Evolutionary conservation across 2,888 invertebrate genomes (phyloP), one percentile per base, ranked within the genome.

Genomic region (Epistrophe eligans): DNA sequence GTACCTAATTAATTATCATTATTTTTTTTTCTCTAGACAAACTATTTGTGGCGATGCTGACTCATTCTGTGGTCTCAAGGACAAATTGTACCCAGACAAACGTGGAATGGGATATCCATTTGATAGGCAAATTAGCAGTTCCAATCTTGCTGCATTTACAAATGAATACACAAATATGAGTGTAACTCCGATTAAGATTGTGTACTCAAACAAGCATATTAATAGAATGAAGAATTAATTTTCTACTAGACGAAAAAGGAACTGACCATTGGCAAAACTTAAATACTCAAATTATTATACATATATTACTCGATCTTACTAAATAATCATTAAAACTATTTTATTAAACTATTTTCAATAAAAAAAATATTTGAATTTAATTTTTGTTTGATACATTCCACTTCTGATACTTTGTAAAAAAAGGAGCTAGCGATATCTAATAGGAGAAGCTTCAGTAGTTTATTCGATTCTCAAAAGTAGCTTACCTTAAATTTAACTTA

Each of bases 41-140:
- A 90, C 90, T 80, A 76, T 90, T 7, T 96, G 96, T 90, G 94
- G 94, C 90, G 95, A 95, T 91, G 95, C 96, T 0, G 93, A 94
- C 1, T 95, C 95, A 57, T 96, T 95, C 93, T 96, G 96, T 91
- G 96, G 96, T 52, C 93, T 96, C 89, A 94, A 95, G 79, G 95
- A 96, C 91, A 94, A 95, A 83, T 92, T 93, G 84, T 96, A 96
- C 92, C 96, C 96, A 0, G 96, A 96, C 93, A 93, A 92, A 9
- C 94, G 95, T 73, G 90, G 95, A 76, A 96, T 96, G 96, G 96
- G 95, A 52, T 95, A 91, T 90, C 95, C 95, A 19, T 94, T 95
- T 90, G 95, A 95, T 89, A 92, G 94, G 55, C 90, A 89, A 7
- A 83, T 91, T 62, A 87, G 89, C 15, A 90, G 90, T 58, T 73